Conservation (phyloP, 2,113 vertebrate species). For the Physeter macrocephalus region DNA sequence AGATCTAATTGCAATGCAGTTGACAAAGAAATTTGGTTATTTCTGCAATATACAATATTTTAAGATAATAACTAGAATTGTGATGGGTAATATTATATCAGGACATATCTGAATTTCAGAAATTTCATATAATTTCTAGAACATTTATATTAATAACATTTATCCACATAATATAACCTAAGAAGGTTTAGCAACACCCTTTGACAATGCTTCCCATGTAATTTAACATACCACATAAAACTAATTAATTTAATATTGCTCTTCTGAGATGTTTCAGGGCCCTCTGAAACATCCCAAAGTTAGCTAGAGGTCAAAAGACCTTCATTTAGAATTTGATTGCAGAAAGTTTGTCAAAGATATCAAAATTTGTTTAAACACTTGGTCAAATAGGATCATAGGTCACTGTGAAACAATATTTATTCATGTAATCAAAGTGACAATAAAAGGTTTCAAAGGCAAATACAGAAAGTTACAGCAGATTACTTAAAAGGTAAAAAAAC, state of each 20-base stretch:
- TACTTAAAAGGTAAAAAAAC: background rate
- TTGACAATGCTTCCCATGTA: background rate
- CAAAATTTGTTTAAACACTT: background rate
- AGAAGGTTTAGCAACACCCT: background rate
- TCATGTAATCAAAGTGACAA: background rate
- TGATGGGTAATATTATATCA: background rate
- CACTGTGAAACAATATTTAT: background rate
- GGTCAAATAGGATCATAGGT: background rate
- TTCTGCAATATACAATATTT: background rate
- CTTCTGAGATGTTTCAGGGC: background rate
- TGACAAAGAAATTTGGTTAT: background rate
- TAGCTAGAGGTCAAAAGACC: background rate
- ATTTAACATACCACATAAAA: background rate
- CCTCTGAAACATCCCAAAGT: background rate
- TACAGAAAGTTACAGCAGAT: background rate
- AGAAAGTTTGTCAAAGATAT: background rate
- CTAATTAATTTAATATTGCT: background rate
- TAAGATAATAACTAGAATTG: background rate
- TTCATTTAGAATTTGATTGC: background rate
- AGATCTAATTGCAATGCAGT: background rate
- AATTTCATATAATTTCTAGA: background rate
- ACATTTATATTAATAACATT: background rate
- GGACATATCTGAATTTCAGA: background rate
- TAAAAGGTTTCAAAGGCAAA: background rate
- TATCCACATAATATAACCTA: background rate